Percentiles rank a stretch among this genome's conserved stretches.
Conservation (phyloP, 2,888 invertebrate species). For the Conus canariensis region DNA sequence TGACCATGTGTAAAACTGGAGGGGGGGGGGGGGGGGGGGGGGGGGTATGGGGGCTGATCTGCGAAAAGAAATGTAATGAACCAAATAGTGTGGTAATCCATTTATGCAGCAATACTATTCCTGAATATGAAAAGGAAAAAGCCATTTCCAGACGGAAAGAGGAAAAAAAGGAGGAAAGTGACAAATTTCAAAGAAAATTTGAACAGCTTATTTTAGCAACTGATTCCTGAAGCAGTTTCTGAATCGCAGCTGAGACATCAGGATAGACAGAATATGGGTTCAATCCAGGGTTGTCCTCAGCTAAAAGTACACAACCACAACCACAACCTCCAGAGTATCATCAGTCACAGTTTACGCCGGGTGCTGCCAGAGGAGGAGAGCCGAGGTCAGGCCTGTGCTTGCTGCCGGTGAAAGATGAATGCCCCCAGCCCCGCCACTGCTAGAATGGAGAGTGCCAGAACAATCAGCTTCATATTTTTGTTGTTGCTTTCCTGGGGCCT, state of each 20-base stretch:
- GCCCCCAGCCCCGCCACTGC: conserved; percentile 26
- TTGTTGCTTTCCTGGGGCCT: background rate
- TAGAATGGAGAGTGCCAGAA: background rate
- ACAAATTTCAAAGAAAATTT: too few relatives aligned
- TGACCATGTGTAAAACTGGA: too few relatives aligned
- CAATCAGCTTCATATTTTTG: background rate
- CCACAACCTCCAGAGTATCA: conserved; percentile 15
- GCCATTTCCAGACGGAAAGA: too few relatives aligned
- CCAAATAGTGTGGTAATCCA: too few relatives aligned
- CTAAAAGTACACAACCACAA: conserved; percentile 30
- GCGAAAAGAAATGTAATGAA: too few relatives aligned
- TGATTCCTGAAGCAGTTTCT: background rate
- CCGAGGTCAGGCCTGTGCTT: background rate
- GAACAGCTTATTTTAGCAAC: background rate
- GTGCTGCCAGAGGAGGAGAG: background rate
- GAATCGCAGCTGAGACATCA: background rate
- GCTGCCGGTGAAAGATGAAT: conserved; percentile 21
- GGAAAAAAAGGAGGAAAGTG: too few relatives aligned
- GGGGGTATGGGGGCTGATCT: too few relatives aligned
- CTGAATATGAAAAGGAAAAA: too few relatives aligned
- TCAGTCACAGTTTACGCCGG: background rate
- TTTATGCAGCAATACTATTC: too few relatives aligned
- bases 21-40: too few relatives aligned
- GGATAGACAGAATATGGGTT: background rate
- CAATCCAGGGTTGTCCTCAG: conserved; percentile 6